Evolutionary conservation across 2,113 vertebrate genomes (phyloP).

Genomic region (Boleophthalmus pectinirostris): DNA sequence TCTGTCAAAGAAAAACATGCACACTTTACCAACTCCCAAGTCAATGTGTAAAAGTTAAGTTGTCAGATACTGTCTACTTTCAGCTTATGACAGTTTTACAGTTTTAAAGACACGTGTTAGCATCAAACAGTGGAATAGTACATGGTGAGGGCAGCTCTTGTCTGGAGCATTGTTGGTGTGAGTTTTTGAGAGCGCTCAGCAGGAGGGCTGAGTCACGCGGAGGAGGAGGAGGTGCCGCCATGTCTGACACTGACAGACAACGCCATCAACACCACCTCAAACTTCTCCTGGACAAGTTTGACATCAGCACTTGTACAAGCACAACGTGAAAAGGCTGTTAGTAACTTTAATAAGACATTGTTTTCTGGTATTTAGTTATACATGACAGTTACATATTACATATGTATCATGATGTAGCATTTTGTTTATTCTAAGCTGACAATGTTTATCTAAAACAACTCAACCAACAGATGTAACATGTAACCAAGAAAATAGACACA

Average conservation of each 20-base stretch:
- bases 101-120: background rate
- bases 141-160: background rate
- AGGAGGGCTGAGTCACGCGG: conserved; percentile 3
- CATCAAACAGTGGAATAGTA: background rate
- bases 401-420: too few species aligned
- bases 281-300: conserved; percentile 24
- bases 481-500: too few species aligned
- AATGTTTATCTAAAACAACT: too few species aligned
- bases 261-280: conserved; percentile 63
- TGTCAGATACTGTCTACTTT: background rate
- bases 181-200: conserved; percentile 12
- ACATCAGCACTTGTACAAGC: conserved; percentile 45
- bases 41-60: background rate
- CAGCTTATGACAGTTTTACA: background rate
- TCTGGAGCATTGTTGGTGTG: conserved; percentile 15
- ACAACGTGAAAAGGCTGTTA: background rate
- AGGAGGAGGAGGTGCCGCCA: conserved; percentile 25
- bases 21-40: background rate
- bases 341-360: too few species aligned
- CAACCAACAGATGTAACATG: too few species aligned
- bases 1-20: background rate
- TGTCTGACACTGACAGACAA: conserved; percentile 56
- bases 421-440: too few species aligned
- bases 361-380: background rate
- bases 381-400: too few species aligned